Conservation (phyloP, 2,888 invertebrate species). For the Lycophotia porphyrea region DNA sequence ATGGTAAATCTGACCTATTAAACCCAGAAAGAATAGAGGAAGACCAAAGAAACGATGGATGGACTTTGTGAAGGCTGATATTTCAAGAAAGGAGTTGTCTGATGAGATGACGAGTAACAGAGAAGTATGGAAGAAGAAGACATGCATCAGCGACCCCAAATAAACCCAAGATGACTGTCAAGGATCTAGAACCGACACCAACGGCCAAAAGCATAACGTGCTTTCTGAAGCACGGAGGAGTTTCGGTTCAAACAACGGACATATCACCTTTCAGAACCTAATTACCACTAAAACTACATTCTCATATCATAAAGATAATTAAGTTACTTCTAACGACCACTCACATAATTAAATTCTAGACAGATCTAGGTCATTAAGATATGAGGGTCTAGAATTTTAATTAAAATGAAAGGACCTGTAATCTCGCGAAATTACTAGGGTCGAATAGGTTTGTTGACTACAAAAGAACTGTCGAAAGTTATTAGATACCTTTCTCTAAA, state of each 20-base stretch:
- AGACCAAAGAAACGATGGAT: too few relatives aligned
- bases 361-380: conserved; percentile 19
- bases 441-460: background rate
- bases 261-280: background rate
- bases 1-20: too few relatives aligned
- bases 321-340: background rate
- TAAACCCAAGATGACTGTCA: background rate
- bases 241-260: background rate
- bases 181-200: background rate
- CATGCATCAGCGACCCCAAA: too few relatives aligned
- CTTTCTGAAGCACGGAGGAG: background rate
- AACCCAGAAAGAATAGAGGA: background rate
- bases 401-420: conserved; percentile 37
- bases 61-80: too few relatives aligned
- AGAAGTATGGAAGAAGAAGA: too few relatives aligned
- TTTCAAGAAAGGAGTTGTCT: too few relatives aligned
- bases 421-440: conserved; percentile 21
- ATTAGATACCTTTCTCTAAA: conserved; percentile 19
- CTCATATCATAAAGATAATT: conserved; percentile 8
- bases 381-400: conserved; percentile 38
- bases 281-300: background rate
- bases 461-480: conserved; percentile 29
- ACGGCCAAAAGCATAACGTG: background rate
- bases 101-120: too few relatives aligned
- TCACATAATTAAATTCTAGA: conserved; percentile 26